Evolutionary conservation across 2,113 vertebrate genomes (phyloP).

Genomic region (Colistium nudipinnis): DNA sequence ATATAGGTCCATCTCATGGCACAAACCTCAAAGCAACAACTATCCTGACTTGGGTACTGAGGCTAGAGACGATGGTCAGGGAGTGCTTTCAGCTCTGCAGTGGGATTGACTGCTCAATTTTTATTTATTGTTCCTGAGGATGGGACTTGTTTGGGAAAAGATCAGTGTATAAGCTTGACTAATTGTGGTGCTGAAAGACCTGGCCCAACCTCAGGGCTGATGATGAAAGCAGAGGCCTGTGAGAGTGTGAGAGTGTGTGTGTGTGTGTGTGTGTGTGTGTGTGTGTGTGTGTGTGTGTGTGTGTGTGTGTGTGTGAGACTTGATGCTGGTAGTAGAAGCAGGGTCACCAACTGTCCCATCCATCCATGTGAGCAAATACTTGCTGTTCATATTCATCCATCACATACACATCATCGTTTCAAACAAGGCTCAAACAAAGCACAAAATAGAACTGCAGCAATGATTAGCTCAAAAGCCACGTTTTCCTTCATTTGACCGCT

Average conservation of each 20-base stretch:
- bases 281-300: slow-evolving; percentile 23
- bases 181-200: slow-evolving; percentile 46
- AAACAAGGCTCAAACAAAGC: neutral
- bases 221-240: slow-evolving; percentile 27
- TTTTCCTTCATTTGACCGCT: too few species aligned
- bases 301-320: slow-evolving; percentile 21
- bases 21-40: neutral
- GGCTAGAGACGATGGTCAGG: slow-evolving; percentile 8
- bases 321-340: slow-evolving; percentile 35
- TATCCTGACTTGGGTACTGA: neutral
- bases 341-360: slow-evolving; percentile 49
- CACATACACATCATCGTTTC: neutral
- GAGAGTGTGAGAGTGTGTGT: too few species aligned
- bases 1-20: neutral
- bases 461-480: too few species aligned
- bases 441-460: too few species aligned
- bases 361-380: slow-evolving; percentile 58
- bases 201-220: slow-evolving; percentile 24
- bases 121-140: slow-evolving; percentile 13
- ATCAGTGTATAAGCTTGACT: slow-evolving; percentile 29
- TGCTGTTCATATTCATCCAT: slow-evolving; percentile 41
- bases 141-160: slow-evolving; percentile 23
- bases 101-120: slow-evolving; percentile 39
- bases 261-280: slow-evolving; percentile 25
- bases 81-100: slow-evolving; percentile 26